A percentile compares a stretch with the other conserved stretches of the same genome.
phyloP scores from a whole-genome alignment of 2,888 invertebrate species.

The Sceliomorpha sp. region DNA sequence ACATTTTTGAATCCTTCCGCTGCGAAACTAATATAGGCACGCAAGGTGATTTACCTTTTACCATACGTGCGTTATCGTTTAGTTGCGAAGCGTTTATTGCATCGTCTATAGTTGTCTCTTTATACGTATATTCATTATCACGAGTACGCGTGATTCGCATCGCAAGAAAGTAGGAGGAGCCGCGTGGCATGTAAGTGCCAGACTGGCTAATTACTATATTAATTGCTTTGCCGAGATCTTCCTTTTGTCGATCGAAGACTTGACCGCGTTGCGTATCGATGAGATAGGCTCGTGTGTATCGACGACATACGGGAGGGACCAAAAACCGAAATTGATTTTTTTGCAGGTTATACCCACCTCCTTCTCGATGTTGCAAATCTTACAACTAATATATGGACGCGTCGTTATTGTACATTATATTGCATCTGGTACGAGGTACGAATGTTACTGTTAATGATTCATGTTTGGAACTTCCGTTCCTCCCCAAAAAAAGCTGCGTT shows the following conservation, averaged over 20 bases:
- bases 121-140: slow-evolving; percentile 49
- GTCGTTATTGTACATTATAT: neutral
- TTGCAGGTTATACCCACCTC: slow-evolving; percentile 4
- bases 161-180: slow-evolving; percentile 58
- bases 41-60: neutral
- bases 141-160: slow-evolving; percentile 40
- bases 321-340: slow-evolving; percentile 22
- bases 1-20: slow-evolving; percentile 5
- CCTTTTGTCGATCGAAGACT: slow-evolving; percentile 37
- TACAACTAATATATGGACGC: slow-evolving; percentile 4
- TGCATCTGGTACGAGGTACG: neutral
- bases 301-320: slow-evolving; percentile 1
- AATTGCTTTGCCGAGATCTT: slow-evolving; percentile 63
- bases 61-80: slow-evolving; percentile 9
- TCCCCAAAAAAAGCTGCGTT: too few species aligned
- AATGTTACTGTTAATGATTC: too few species aligned
- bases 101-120: slow-evolving; percentile 36
- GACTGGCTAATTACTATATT: slow-evolving; percentile 67
- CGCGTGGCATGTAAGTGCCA: slow-evolving; percentile 60
- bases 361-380: slow-evolving; percentile 8
- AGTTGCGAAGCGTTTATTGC: slow-evolving; percentile 26
- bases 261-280: slow-evolving; percentile 12
- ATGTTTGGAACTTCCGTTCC: too few species aligned
- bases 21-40: slow-evolving; percentile 12
- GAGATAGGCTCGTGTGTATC: neutral